A percentile compares a stretch with the other conserved stretches of the same genome.
phyloP scores from a whole-genome alignment of 1,140 invertebrate genomes.

The Bombus cullumanus region DNA sequence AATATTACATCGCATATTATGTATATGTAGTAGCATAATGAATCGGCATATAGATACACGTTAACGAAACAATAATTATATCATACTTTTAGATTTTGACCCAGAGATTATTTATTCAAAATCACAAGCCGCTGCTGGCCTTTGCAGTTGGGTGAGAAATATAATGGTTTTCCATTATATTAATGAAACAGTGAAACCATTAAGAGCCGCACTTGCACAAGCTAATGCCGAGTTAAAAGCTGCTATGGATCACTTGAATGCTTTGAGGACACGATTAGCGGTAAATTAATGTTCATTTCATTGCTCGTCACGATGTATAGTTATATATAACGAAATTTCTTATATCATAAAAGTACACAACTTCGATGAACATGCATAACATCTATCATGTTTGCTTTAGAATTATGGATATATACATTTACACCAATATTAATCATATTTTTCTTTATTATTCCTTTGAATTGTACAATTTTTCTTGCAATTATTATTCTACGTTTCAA shows the following conservation, averaged over 20 bases:
- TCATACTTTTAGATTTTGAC: constrained; percentile 87
- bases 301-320: neutral
- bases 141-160: constrained; percentile 97
- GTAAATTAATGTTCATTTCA: constrained; percentile 71
- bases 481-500: too few relatives aligned
- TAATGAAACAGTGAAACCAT: constrained; percentile 96
- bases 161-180: constrained; percentile 96
- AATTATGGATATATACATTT: neutral
- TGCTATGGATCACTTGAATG: constrained; percentile 90
- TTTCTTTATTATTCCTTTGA: neutral
- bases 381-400: neutral
- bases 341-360: neutral
- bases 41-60: too few relatives aligned
- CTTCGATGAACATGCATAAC: neutral
- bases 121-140: constrained; percentile 94
- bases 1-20: too few relatives aligned
- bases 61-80: constrained; percentile 10
- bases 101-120: constrained; percentile 93
- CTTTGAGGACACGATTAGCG: constrained; percentile 85
- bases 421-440: neutral
- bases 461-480: neutral
- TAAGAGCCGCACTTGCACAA: constrained; percentile 90
- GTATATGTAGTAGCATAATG: too few relatives aligned
- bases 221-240: constrained; percentile 93
- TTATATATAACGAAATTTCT: neutral